Percentiles rank a stretch among this genome's conserved stretches.
Conservation (phyloP, 2,888 invertebrate genomes). For the Marronus borbonicus region DNA sequence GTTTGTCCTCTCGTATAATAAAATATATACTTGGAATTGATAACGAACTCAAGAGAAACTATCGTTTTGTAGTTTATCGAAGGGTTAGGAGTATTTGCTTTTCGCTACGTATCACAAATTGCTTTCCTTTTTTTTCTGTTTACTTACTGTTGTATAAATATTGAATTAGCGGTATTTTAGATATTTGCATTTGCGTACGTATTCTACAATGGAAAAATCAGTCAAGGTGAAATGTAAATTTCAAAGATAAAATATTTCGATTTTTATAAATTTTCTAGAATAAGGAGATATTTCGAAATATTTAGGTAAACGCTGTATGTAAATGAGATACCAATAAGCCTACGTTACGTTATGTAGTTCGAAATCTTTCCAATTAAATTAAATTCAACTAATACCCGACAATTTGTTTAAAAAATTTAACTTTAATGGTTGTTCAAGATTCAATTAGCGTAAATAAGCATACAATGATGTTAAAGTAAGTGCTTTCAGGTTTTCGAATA, state of each 20-base stretch:
- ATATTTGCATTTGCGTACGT: constrained; percentile 28
- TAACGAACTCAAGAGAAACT: constrained; percentile 1
- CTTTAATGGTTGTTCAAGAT: too few relatives aligned
- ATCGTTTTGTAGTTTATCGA: neutral
- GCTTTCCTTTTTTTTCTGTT: neutral
- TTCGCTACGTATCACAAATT: constrained; percentile 4
- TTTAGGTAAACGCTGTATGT: too few relatives aligned
- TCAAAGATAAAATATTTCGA: neutral
- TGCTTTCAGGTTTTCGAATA: too few relatives aligned
- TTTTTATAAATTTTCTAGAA: constrained; percentile 5
- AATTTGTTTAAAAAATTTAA: too few relatives aligned
- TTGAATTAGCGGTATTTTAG: constrained; percentile 35
- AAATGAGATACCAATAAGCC: too few relatives aligned
- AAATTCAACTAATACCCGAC: too few relatives aligned
- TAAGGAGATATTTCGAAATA: neutral
- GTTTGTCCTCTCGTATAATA: constrained; percentile 16
- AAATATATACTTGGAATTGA: constrained; percentile 24
- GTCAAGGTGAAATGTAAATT: constrained; percentile 23
- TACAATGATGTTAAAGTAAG: too few relatives aligned
- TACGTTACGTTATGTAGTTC: too few relatives aligned
- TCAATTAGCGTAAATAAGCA: too few relatives aligned
- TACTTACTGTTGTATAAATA: constrained; percentile 22
- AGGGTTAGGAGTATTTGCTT: constrained; percentile 17
- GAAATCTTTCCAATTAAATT: too few relatives aligned
- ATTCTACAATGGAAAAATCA: neutral